Percentiles rank a stretch among this genome's conserved stretches.
These are phyloP conservation scores for Cremastinae sp. DNA, from an alignment of 2,888 invertebrate species.

Conservation along the genomic window DNA sequence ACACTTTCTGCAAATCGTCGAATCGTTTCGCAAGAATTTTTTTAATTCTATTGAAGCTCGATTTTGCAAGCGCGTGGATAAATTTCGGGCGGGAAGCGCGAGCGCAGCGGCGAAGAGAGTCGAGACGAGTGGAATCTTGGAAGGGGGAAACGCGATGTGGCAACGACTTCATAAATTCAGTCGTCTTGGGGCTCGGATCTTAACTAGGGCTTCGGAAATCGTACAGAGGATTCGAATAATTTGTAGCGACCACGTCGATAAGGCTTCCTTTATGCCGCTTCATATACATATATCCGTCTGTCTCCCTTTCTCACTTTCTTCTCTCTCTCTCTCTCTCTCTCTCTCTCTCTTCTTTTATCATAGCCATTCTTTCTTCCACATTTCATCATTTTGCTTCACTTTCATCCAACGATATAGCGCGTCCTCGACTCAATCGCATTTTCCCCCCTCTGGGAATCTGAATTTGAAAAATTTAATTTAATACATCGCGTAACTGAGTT, in stretches of 20 bases:
- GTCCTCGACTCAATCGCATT: neutral
- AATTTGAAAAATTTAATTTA: neutral
- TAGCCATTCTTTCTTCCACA: neutral
- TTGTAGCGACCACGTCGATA: constrained; percentile 68
- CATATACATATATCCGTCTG: too few species aligned
- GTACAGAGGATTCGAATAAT: constrained; percentile 80
- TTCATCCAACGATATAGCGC: constrained; percentile 30
- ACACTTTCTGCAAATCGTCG: too few species aligned
- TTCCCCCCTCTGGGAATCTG: neutral
- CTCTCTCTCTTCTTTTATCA: constrained; percentile 39
- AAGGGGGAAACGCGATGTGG: constrained; percentile 66
- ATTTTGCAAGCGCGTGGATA: too few species aligned
- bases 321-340: constrained; percentile 24
- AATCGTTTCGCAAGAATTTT: neutral
- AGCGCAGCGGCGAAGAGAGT: constrained; percentile 24
- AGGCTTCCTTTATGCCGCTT: constrained; percentile 70
- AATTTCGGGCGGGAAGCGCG: constrained; percentile 7
- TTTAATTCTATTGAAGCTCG: neutral
- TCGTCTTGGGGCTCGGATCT: constrained; percentile 72
- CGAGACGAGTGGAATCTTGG: constrained; percentile 10
- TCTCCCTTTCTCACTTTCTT: constrained; percentile 45
- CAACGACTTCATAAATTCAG: constrained; percentile 77
- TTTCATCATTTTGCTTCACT: neutral
- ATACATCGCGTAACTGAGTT: neutral
- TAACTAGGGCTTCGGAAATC: constrained; percentile 80